These are phyloP conservation scores for Pseudococcus viburni DNA, from an alignment of 2,888 invertebrate species.

Conservation along the genomic window DNA sequence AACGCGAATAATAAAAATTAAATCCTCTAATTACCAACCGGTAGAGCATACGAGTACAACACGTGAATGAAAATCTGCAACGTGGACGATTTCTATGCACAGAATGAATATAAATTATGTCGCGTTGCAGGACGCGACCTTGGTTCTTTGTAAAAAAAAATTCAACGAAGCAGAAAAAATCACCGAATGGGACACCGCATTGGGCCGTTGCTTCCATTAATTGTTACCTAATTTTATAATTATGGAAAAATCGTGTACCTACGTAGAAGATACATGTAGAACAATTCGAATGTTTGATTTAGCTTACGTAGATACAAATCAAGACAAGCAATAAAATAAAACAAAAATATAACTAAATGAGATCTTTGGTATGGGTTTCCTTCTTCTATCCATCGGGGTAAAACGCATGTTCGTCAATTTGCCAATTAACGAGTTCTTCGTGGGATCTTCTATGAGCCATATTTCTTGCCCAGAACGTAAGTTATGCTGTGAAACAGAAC, in stretches of 20 bases:
- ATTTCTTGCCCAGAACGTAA: constrained; percentile 27
- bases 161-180: neutral
- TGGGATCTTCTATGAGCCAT: neutral
- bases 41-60: no score
- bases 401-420: neutral
- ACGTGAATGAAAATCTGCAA: neutral
- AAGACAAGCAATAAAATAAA: neutral
- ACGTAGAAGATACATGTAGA: neutral
- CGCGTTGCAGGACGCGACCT: neutral
- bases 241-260: neutral
- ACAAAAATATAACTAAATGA: neutral
- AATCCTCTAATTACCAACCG: neutral
- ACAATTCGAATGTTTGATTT: neutral
- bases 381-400: neutral
- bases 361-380: constrained; percentile 2
- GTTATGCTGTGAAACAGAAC: neutral
- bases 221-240: neutral
- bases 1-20: constrained; percentile 14
- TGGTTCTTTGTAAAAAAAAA: neutral
- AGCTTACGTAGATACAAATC: neutral
- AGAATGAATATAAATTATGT: neutral
- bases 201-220: neutral
- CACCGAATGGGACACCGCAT: neutral
- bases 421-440: neutral
- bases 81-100: neutral